Conservation (phyloP, 1,140 invertebrate species). For the Aphaenogaster ashmeadi region DNA sequence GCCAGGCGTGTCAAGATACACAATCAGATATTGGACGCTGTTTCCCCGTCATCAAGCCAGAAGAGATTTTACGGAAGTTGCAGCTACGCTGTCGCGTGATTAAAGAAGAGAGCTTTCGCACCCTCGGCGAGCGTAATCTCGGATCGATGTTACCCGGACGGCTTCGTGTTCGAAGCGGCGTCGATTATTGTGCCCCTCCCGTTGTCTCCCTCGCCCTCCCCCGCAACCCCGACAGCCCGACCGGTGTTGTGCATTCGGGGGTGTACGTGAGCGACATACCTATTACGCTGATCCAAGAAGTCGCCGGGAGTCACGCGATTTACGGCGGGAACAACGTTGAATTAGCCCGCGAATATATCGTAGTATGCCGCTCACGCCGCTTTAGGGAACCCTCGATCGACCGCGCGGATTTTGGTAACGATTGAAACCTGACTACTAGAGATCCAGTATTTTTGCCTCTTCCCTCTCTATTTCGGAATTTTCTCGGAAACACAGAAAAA, state of each 20-base stretch:
- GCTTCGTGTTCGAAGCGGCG: slow-evolving; percentile 48
- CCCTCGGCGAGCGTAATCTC: not conserved
- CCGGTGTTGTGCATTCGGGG: slow-evolving; percentile 76
- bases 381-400: slow-evolving; percentile 40
- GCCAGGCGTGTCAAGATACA: not conserved
- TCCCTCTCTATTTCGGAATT: too few relatives aligned
- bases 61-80: not conserved
- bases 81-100: slow-evolving; percentile 19
- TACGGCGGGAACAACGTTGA: slow-evolving; percentile 62
- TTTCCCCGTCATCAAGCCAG: not conserved
- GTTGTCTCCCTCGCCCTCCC: slow-evolving; percentile 15
- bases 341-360: slow-evolving; percentile 59
- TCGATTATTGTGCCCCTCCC: slow-evolving; percentile 67
- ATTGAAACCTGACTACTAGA: not conserved
- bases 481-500: not conserved
- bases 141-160: slow-evolving; percentile 52
- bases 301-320: slow-evolving; percentile 75
- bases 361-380: slow-evolving; percentile 50
- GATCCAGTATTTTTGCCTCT: not conserved
- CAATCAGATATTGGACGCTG: not conserved
- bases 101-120: slow-evolving; percentile 10
- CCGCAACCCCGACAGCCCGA: slow-evolving; percentile 67
- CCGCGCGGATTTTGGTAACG: slow-evolving; percentile 27
- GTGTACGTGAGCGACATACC: slow-evolving; percentile 80
- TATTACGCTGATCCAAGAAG: slow-evolving; percentile 78